These are phyloP conservation scores for Diaprepes abbreviatus DNA, from an alignment of 2,888 invertebrate species.

Conservation along the genomic window DNA sequence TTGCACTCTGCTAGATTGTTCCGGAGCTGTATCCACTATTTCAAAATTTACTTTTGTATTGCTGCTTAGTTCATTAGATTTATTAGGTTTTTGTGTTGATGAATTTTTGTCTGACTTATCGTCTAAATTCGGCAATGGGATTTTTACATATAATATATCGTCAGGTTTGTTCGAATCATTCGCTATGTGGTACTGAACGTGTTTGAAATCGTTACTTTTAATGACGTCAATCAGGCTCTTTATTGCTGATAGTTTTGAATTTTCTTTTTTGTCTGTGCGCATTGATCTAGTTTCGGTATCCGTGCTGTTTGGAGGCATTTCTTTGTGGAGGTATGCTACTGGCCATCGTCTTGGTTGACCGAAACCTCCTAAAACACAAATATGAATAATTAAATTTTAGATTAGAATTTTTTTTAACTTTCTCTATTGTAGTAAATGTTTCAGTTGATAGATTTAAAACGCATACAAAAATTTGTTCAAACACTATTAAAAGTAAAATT, in stretches of 20 bases:
- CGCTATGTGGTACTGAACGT: constrained; percentile 63
- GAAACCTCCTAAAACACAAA: constrained; percentile 64
- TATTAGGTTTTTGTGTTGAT: not conserved
- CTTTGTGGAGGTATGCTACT: constrained; percentile 84
- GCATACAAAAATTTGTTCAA: no score
- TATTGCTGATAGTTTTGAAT: constrained; percentile 61
- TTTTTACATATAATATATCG: constrained; percentile 63
- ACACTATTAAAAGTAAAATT: no score
- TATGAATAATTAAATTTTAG: no score
- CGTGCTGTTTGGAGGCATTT: constrained; percentile 78
- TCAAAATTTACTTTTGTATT: constrained; percentile 25
- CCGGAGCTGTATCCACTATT: constrained; percentile 9
- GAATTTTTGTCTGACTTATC: constrained; percentile 16
- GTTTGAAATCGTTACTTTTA: constrained; percentile 63
- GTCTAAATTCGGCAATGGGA: constrained; percentile 60
- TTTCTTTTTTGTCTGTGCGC: constrained; percentile 47
- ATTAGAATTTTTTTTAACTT: no score
- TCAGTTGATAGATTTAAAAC: no score
- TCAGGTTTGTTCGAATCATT: constrained; percentile 62
- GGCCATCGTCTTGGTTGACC: constrained; percentile 77
- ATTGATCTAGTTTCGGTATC: constrained; percentile 50
- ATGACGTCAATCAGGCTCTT: constrained; percentile 65
- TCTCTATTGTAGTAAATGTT: no score
- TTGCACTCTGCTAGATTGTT: constrained; percentile 3
- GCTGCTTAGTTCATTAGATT: constrained; percentile 23